Percentiles rank a stretch among this genome's conserved stretches.
phyloP scores from a whole-genome alignment of 2,113 vertebrate species.

The Xenopus laevis region DNA sequence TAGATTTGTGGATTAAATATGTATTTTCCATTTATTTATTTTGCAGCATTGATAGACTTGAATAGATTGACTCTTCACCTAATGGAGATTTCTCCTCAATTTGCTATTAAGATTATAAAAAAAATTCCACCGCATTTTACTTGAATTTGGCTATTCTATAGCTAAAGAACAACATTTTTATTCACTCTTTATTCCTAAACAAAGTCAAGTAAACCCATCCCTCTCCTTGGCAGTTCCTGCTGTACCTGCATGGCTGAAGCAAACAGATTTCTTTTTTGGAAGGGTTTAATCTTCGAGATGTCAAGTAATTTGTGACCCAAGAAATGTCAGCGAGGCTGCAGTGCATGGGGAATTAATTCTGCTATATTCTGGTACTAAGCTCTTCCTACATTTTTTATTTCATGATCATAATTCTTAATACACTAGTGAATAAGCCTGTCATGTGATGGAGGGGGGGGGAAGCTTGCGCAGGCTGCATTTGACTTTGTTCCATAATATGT shows the following conservation, averaged over 20 bases:
- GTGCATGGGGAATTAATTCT: constrained; percentile 1
- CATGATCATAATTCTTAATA: constrained; percentile 1
- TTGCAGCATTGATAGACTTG: too few species aligned
- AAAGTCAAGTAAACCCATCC: background rate
- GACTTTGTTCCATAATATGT: background rate
- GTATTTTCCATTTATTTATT: too few species aligned
- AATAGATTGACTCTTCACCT: too few species aligned
- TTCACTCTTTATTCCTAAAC: background rate
- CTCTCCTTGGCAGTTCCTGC: background rate
- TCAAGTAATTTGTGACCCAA: constrained; percentile 2
- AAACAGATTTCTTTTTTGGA: constrained; percentile 4
- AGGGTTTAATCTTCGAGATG: constrained; percentile 1
- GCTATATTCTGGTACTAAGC: constrained; percentile 1
- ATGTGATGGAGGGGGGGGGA: background rate
- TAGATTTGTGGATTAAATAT: too few species aligned
- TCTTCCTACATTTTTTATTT: background rate
- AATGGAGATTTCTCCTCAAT: too few species aligned
- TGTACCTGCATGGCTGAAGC: background rate
- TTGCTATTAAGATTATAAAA: too few species aligned
- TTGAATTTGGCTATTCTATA: background rate
- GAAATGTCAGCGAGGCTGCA: constrained; percentile 1
- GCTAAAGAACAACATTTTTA: background rate
- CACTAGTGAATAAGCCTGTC: background rate
- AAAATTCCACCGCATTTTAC: background rate
- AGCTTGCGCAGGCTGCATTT: background rate